Evolutionary conservation across 1,140 invertebrate species (phyloP).

Genomic region (Drosophila melanica): DNA sequence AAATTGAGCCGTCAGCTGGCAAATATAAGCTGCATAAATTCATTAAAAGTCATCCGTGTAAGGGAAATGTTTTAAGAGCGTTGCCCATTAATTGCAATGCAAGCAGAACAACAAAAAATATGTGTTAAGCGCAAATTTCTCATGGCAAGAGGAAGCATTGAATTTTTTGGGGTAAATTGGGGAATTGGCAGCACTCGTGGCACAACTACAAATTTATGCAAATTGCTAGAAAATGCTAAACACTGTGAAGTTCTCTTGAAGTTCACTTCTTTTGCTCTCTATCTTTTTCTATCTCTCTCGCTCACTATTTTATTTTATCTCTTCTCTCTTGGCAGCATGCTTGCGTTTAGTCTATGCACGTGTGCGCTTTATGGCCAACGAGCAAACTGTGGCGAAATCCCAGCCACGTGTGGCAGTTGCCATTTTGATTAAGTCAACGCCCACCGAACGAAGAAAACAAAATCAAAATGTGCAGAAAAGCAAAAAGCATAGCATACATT

Average conservation of each 20-base stretch:
- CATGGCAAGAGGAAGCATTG: conserved; percentile 6
- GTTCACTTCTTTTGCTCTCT: not conserved
- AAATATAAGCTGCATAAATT: conserved; percentile 72
- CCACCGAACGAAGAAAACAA: not conserved
- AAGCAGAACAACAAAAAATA: not conserved
- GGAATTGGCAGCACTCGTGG: conserved; percentile 20
- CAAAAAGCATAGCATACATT: conserved; percentile 50
- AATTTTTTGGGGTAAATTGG: conserved; percentile 22
- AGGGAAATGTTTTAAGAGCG: conserved; percentile 13
- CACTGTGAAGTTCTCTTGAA: conserved; percentile 32
- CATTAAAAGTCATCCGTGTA: conserved; percentile 55
- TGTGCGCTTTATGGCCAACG: conserved; percentile 55
- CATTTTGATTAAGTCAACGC: conserved; percentile 62
- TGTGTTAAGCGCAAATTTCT: conserved; percentile 18
- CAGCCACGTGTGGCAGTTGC: conserved; percentile 41
- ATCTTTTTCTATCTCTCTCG: not conserved
- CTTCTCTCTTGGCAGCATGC: conserved; percentile 4
- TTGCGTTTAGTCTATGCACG: conserved; percentile 46
- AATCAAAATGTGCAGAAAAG: conserved; percentile 1
- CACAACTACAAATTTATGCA: conserved; percentile 54
- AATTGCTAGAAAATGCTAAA: conserved; percentile 56
- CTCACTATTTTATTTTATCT: conserved; percentile 1
- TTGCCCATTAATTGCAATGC: conserved; percentile 55
- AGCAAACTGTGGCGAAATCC: conserved; percentile 38
- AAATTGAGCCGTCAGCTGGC: conserved; percentile 78